These are phyloP conservation scores for Eremobia ochroleuca DNA, from an alignment of 2,888 invertebrate genomes.

Conservation along the genomic window DNA sequence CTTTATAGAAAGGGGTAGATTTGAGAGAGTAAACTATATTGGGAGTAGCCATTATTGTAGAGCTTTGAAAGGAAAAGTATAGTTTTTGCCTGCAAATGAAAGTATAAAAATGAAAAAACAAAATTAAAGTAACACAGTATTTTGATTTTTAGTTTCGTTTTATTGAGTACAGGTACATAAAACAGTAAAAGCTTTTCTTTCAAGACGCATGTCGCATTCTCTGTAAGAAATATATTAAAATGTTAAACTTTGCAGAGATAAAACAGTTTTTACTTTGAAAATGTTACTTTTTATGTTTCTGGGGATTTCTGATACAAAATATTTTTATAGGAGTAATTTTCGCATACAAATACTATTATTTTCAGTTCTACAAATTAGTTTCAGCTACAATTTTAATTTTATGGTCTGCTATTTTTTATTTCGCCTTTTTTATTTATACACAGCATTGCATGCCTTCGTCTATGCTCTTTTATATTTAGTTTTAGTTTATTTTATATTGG, in stretches of 20 bases:
- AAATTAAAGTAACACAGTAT: neutral
- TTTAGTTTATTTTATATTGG: slow-evolving; percentile 60
- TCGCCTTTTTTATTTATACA: slow-evolving; percentile 50
- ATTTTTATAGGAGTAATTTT: neutral
- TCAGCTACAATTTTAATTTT: slow-evolving; percentile 10
- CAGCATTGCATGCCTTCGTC: slow-evolving; percentile 73
- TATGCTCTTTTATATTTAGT: slow-evolving; percentile 67
- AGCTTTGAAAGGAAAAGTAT: neutral
- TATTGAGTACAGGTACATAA: neutral
- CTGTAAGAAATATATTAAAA: neutral
- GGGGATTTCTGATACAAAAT: neutral
- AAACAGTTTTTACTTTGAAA: neutral
- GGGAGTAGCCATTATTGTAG: neutral
- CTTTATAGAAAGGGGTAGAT: neutral
- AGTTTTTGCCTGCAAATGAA: neutral
- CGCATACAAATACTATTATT: slow-evolving; percentile 2
- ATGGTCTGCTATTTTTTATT: slow-evolving; percentile 39
- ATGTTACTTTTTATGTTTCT: neutral
- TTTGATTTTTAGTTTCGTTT: neutral
- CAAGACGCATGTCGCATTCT: neutral
- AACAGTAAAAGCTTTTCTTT: neutral
- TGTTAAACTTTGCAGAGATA: neutral
- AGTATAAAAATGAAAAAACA: neutral
- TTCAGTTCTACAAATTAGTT: slow-evolving; percentile 3
- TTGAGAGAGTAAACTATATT: neutral